These are phyloP conservation scores for Oscheius sp. DNA, from an alignment of 2,888 invertebrate species.

Conservation along the genomic window DNA sequence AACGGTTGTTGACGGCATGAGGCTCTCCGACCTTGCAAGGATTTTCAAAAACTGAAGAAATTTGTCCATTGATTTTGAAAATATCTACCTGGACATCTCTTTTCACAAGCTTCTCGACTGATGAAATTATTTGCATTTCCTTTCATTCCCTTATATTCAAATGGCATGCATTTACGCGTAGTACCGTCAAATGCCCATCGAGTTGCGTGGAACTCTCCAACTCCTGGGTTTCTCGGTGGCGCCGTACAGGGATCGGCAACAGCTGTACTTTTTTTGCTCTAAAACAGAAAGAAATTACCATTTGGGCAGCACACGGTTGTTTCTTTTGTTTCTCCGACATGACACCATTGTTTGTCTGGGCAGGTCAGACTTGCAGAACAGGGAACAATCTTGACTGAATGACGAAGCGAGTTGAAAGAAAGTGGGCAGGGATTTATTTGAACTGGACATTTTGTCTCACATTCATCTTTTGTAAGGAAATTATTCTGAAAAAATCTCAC, in stretches of 20 bases:
- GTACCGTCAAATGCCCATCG: conserved; percentile 62
- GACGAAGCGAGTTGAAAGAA: conserved; percentile 46
- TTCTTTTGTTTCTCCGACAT: conserved; percentile 58
- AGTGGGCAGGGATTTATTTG: conserved; percentile 60
- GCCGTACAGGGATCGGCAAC: conserved; percentile 61
- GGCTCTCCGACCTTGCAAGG: conserved; percentile 64
- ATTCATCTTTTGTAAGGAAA: conserved; percentile 55
- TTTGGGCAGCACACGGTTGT: conserved; percentile 68
- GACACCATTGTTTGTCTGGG: conserved; percentile 65
- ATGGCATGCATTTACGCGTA: conserved; percentile 50
- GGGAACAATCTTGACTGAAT: conserved; percentile 34
- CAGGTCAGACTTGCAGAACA: conserved; percentile 54
- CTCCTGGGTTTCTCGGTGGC: conserved; percentile 55
- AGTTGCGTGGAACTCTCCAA: conserved; percentile 54
- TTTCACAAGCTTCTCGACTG: conserved; percentile 54
- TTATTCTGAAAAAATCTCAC: conserved; percentile 56
- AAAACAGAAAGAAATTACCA: conserved; percentile 34
- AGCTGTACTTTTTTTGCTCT: conserved; percentile 45
- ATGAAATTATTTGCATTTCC: conserved; percentile 64
- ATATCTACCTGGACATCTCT: conserved; percentile 45
- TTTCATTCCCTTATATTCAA: conserved; percentile 58
- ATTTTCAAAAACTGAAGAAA: conserved; percentile 56
- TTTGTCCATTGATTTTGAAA: too few species aligned
- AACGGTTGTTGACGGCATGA: conserved; percentile 41
- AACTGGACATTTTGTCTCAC: conserved; percentile 60